phyloP scores from a whole-genome alignment of 1,140 invertebrate species.

The Polypedilum pembai region DNA sequence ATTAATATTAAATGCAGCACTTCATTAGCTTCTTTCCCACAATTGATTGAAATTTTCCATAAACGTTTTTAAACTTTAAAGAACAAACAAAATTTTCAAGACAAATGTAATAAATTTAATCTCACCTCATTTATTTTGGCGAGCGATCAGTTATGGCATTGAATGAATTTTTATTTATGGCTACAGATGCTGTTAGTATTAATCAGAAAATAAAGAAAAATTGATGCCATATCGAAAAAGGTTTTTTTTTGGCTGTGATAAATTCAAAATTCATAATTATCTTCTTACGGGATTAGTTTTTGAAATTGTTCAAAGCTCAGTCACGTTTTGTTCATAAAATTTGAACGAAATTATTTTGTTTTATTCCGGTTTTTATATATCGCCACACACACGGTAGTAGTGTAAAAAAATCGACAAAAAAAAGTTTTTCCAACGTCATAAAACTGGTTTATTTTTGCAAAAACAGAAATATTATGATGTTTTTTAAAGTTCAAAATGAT shows the following conservation, averaged over 20 bases:
- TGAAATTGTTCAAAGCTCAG: not conserved
- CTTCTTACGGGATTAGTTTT: not conserved
- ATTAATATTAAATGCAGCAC: no score
- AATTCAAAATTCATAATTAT: not conserved
- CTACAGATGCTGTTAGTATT: not conserved
- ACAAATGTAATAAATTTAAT: not conserved
- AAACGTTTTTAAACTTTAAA: no score
- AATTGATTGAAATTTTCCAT: no score
- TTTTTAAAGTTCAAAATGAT: not conserved
- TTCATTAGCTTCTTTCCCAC: no score
- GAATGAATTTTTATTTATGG: not conserved
- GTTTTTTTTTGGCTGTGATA: not conserved
- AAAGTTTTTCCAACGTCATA: not conserved
- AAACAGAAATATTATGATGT: not conserved
- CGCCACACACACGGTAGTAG: not conserved
- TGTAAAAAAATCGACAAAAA: not conserved
- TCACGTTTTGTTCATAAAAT: not conserved
- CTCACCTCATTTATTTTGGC: not conserved
- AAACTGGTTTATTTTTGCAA: not conserved
- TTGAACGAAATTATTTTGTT: not conserved
- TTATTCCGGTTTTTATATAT: not conserved
- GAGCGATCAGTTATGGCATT: not conserved
- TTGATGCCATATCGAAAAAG: not conserved
- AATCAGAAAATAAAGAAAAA: not conserved
- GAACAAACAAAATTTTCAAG: not conserved